Evolutionary conservation across 2,888 invertebrate genomes (phyloP), one percentile per base, ranked within the genome.

Genomic region (Tortrix viridana): DNA sequence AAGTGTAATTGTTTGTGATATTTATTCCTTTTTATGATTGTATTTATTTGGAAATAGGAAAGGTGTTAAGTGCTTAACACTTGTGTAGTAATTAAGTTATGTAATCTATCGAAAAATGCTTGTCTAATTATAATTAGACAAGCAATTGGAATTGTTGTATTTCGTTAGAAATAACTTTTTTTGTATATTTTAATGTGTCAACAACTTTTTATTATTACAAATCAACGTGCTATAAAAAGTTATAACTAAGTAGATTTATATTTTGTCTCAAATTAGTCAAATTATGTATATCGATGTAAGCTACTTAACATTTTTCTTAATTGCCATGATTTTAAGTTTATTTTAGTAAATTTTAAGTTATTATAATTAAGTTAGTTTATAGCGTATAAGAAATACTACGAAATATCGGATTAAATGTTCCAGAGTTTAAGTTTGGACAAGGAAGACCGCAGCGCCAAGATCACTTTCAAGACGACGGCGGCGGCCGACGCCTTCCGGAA

Each of bases 391-490:
- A 18, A 58, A 58, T 47, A 54, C 63, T 66, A 68, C 68, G 69
- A 70, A 69, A 48, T 68, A 65, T 70, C 66, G 76, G 74, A 70
- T 77, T 75, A 67, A 38, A 74, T 88, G 75, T 92, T 92, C 75
- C 92, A 92, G 92, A 90, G 74, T 60, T 82, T 92, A 73, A 74
- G 73, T 68, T 80, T 92, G 89, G 85, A 90, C 73, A 87, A 85
- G 65, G 86, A 86, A 80, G 86, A 84, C 4, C 77, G 92, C 57
- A 82, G 77, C 58, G 92, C 92, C 41, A 86, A 84, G 63, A 84
- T 91, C 6, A 81, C 83, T 0, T 92, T 92, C 82, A 88, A 84
- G 71, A 82, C 82, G 0, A 70, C 84, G 0, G 60, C 55, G 4
- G 91, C 89, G 0, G 92, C 92, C 0, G 88, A 88, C 54, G 79